Evolutionary conservation across 2,113 vertebrate species (phyloP).

Genomic region (Tachysurus fulvidraco): DNA sequence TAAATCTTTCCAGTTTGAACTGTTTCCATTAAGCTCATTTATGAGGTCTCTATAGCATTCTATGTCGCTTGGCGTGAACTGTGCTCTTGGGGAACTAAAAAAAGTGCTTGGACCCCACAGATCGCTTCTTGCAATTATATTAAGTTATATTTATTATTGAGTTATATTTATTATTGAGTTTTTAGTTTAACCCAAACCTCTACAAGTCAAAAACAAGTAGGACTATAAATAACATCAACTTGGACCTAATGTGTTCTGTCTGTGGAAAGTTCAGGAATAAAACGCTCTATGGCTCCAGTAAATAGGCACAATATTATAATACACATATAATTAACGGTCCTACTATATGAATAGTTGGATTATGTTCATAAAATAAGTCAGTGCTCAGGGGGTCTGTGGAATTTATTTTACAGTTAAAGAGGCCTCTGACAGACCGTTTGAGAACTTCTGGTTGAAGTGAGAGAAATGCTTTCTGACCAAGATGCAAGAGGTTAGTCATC

Average conservation of each 20-base stretch:
- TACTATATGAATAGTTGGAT: conserved; percentile 3
- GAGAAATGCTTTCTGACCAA: not conserved
- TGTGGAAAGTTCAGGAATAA: not conserved
- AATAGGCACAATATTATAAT: conserved; percentile 9
- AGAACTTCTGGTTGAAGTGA: not conserved
- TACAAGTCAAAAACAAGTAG: conserved; percentile 1
- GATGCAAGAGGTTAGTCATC: not conserved
- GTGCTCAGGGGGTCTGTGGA: not conserved
- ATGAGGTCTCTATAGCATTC: not conserved
- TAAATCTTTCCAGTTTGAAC: not conserved
- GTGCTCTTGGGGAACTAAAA: not conserved
- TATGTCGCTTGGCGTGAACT: not conserved
- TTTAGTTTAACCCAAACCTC: not conserved
- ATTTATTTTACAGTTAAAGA: conserved; percentile 10
- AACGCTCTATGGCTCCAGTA: not conserved
- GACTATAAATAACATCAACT: not conserved
- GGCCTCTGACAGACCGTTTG: not conserved
- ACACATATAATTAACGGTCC: not conserved
- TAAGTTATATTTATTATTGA: conserved; percentile 17
- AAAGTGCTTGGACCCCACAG: not conserved
- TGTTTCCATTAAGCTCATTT: not conserved
- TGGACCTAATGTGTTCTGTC: not conserved
- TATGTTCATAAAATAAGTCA: not conserved
- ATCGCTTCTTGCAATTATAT: not conserved
- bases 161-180: conserved; percentile 7